Conservation (phyloP, 2,797 vertebrate species). For the Diglossa cyanea region DNA sequence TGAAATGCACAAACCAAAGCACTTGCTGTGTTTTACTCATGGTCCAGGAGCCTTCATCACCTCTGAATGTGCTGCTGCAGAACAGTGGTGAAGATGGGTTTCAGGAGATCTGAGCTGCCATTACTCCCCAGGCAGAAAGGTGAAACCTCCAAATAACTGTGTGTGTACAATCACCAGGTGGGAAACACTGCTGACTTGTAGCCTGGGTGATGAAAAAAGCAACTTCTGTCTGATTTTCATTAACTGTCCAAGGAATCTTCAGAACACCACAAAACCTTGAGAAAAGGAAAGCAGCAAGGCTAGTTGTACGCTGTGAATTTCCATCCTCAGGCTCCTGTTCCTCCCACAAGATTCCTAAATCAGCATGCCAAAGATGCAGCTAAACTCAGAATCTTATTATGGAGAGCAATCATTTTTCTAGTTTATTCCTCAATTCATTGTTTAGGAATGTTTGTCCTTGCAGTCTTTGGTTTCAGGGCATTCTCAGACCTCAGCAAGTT, state of each 20-base stretch:
- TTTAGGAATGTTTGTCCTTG: slow-evolving; percentile 25
- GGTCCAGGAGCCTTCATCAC: background rate
- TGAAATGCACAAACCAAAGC: slow-evolving; percentile 8
- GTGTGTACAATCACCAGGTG: background rate
- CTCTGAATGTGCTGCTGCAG: background rate
- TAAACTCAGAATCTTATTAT: background rate
- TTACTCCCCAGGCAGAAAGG: background rate
- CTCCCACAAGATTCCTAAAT: slow-evolving; percentile 16
- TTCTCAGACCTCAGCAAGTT: slow-evolving; percentile 45
- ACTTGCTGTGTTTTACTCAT: background rate
- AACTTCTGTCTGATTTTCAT: background rate
- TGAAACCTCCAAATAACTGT: background rate
- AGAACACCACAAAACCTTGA: background rate
- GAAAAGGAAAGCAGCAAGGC: background rate
- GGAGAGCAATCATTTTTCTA: slow-evolving; percentile 13
- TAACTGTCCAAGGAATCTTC: background rate
- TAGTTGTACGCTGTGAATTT: background rate
- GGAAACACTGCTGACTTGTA: background rate
- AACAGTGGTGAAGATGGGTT: background rate
- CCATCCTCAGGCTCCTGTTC: background rate
- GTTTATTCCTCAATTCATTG: slow-evolving; percentile 30
- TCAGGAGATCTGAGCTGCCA: background rate
- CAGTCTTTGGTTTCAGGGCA: background rate
- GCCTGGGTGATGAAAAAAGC: background rate
- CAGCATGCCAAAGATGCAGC: background rate